Base-by-base conservation (phyloP, 2,888 invertebrate species). In the Glaucopsyche alexis region DNA sequence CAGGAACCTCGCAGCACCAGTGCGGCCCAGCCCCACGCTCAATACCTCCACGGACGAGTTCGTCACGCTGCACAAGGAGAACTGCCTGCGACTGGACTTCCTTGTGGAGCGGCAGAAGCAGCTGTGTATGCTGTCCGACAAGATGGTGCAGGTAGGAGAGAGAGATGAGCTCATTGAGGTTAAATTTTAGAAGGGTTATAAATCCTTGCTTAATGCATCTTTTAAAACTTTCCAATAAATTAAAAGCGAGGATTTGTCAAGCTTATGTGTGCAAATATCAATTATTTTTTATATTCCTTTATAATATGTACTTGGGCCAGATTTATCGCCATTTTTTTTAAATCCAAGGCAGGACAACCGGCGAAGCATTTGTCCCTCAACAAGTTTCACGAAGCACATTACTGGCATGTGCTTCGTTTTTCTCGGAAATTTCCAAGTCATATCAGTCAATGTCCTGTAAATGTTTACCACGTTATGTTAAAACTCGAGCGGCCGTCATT, bases 81-180 rank as follows among this genome's bases (percentile, higher is more conserved):
- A 94, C 82, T 97, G 97, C 82, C 94, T 95, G 79, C 94, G 95
- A 79, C 88, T 96, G 78, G 95, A 95, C 78, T 96, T 95, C 81
- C 91, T 97, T 72, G 95, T 94, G 14, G 95, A 96, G 75, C 93
- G 94, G 80, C 97, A 97, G 87, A 96, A 96, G 82, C 95, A 96
- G 82, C 88, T 97, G 66, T 97, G 97, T 83, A 91, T 94, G 75
- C 93, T 95, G 73, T 95, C 95, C 78, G 95, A 95, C 80, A 95
- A 95, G 84, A 95, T 96, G 84, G 93, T 97, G 78, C 94, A 94
- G 86, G 96, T 96, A 85, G 42, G 3, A 11, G 11, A 14, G 29
- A 29, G 4, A 29, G 2, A 29, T 29, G 38, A 60, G 5, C 55
- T 50, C 14, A 13, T 67, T 47, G 47, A 45, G n/a, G 47, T 16